Evolutionary conservation across 2,888 invertebrate genomes (phyloP).

Genomic region (Ophion slaviceki): DNA sequence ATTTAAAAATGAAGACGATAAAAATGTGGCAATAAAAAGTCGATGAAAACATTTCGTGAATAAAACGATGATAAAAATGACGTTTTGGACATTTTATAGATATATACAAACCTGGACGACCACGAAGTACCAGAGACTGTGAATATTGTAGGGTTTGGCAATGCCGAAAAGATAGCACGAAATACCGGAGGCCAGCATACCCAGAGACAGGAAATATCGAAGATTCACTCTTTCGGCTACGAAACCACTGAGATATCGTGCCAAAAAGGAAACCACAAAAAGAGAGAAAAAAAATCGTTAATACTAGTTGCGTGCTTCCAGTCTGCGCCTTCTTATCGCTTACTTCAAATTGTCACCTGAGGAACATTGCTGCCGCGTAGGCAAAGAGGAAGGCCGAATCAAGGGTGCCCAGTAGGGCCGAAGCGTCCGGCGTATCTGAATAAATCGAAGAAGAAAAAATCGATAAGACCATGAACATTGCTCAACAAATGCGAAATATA

Average conservation of each 20-base stretch:
- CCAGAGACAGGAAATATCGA: slow-evolving; percentile 94
- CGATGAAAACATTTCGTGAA: neutral
- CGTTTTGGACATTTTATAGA: neutral
- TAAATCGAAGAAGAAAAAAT: slow-evolving; percentile 1
- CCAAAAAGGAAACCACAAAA: neutral
- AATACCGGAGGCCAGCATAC: slow-evolving; percentile 95
- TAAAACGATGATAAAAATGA: slow-evolving; percentile 33
- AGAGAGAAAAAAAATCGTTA: neutral
- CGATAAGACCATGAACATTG: neutral
- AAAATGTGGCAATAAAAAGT: no score
- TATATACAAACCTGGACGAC: slow-evolving; percentile 89
- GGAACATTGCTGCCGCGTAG: slow-evolving; percentile 97
- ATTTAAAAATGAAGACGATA: no score
- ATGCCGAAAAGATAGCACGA: slow-evolving; percentile 95
- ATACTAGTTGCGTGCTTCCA: slow-evolving; percentile 15
- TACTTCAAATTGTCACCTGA: slow-evolving; percentile 84
- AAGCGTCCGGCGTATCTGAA: slow-evolving; percentile 88
- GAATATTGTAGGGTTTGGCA: slow-evolving; percentile 92
- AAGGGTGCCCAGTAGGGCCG: slow-evolving; percentile 92
- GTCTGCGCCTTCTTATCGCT: slow-evolving; percentile 51
- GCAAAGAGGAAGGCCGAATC: slow-evolving; percentile 97
- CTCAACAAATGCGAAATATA: no score
- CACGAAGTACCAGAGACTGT: slow-evolving; percentile 92
- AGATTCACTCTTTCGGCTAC: slow-evolving; percentile 96
- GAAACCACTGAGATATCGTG: slow-evolving; percentile 88